phyloP scores from a whole-genome alignment of 1,140 invertebrate genomes.

The Tetramorium parvispinum region DNA sequence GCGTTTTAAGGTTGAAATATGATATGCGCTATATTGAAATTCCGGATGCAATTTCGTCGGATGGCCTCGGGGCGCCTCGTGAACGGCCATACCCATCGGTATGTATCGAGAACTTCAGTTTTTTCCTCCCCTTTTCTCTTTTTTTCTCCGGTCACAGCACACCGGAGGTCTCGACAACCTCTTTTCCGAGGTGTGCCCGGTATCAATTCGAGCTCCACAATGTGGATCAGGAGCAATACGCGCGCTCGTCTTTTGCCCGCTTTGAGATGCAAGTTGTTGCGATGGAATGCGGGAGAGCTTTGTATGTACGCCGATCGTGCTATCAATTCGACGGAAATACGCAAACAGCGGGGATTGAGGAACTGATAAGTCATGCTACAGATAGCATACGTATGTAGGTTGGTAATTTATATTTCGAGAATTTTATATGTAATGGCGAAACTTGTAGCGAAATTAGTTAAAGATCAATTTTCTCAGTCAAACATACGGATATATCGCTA shows the following conservation, averaged over 20 bases:
- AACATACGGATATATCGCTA: too few relatives aligned
- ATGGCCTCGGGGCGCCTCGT: slow-evolving; percentile 40
- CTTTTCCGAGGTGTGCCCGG: background rate
- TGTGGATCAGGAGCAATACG: slow-evolving; percentile 3
- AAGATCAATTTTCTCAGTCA: background rate
- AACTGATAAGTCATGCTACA: background rate
- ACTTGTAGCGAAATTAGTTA: background rate
- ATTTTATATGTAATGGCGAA: background rate
- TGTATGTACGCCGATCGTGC: background rate
- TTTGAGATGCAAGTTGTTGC: background rate
- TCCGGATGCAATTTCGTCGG: slow-evolving; percentile 71
- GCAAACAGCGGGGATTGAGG: background rate
- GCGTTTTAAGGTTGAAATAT: slow-evolving; percentile 71
- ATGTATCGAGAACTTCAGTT: slow-evolving; percentile 31
- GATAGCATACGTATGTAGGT: background rate
- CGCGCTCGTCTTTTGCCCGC: slow-evolving; percentile 19
- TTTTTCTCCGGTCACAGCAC: background rate
- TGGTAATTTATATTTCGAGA: background rate
- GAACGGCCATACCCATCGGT: slow-evolving; percentile 4
- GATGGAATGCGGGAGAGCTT: slow-evolving; percentile 2
- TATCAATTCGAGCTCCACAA: slow-evolving; percentile 43
- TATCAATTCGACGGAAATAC: slow-evolving; percentile 2
- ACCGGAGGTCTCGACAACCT: background rate
- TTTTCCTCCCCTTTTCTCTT: background rate
- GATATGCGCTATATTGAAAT: slow-evolving; percentile 77